phyloP scores from a whole-genome alignment of 2,797 vertebrate genomes.

The Alosa sapidissima region DNA sequence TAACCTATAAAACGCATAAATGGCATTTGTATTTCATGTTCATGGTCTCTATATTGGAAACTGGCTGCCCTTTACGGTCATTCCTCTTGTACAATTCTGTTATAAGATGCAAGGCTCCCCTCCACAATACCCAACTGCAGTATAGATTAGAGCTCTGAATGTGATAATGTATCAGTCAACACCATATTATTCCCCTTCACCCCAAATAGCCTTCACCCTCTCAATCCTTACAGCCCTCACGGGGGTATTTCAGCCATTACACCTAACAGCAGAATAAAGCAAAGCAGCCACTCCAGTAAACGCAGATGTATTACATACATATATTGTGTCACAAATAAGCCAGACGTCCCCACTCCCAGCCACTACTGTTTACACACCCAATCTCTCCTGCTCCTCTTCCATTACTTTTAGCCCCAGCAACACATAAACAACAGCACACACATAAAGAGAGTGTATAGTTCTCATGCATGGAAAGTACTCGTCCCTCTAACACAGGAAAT shows the following conservation, averaged over 20 bases:
- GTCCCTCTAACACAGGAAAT: too few species aligned
- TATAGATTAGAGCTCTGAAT: background rate
- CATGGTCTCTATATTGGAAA: background rate
- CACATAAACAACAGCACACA: background rate
- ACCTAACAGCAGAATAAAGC: background rate
- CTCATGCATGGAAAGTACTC: background rate
- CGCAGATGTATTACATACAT: background rate
- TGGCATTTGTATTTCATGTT: slow-evolving; percentile 23
- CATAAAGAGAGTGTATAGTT: background rate
- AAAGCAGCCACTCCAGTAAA: background rate
- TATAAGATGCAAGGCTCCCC: background rate
- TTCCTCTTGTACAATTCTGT: background rate
- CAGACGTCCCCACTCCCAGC: background rate
- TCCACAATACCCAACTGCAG: background rate
- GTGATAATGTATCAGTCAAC: background rate
- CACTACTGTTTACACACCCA: background rate
- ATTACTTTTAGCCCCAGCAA: background rate
- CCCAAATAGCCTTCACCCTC: background rate
- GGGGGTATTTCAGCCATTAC: background rate
- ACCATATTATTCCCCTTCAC: background rate
- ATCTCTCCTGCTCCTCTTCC: background rate
- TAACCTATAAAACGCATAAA: slow-evolving; percentile 11
- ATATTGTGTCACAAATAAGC: background rate
- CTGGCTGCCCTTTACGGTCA: background rate
- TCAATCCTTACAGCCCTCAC: background rate